Evolutionary conservation across 1,140 invertebrate genomes (phyloP), one percentile per base, ranked within the genome.

Genomic region (Bilobella aurantiaca): DNA sequence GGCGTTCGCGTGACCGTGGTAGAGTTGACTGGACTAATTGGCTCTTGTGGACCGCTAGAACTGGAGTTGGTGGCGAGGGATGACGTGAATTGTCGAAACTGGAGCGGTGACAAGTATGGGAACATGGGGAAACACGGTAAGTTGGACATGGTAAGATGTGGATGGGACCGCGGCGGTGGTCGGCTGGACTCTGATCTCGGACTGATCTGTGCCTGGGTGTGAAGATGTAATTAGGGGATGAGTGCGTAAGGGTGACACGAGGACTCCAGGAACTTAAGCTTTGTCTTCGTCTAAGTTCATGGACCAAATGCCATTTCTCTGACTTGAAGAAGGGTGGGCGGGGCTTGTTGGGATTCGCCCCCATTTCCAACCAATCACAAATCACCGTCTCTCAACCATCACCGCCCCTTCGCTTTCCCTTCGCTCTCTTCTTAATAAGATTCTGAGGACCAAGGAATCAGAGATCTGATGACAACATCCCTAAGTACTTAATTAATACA

Each of bases 81-180:
- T 0, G 34, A 28, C 30, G 56, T 47, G 47, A 67, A 65, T 30
- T 67, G 62, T 49, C 68, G 42, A 27, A 70, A 64, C 30, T 67
- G 65, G 2, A 67, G 30, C 1, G 68, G 68, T 1, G 68, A 59
- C 21, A 70, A 25, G 29, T 67, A 70, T 12, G 68, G 68, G 46
- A 67, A 67, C 29, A 70, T 70, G 1, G 68, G 68, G 47, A 70
- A 70, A 62, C 68, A 70, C 1, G 65, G 49, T 53, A 53, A 53
- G 23, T 53, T 53, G 8, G 49, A 53, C 49, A 53, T 53, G 49
- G 23, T 53, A 42, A 42, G 49, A 53, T 23, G 12, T 12, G 25
- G 49, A 53, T 8, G 12, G 5, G 49, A 12, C 21, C 49, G 25
- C 8, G 12, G 21, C 12, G 14, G 23, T 12, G 34, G 18, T 18